Base-by-base conservation (phyloP, 2,113 vertebrate genomes). In the Loxodonta africana region DNA sequence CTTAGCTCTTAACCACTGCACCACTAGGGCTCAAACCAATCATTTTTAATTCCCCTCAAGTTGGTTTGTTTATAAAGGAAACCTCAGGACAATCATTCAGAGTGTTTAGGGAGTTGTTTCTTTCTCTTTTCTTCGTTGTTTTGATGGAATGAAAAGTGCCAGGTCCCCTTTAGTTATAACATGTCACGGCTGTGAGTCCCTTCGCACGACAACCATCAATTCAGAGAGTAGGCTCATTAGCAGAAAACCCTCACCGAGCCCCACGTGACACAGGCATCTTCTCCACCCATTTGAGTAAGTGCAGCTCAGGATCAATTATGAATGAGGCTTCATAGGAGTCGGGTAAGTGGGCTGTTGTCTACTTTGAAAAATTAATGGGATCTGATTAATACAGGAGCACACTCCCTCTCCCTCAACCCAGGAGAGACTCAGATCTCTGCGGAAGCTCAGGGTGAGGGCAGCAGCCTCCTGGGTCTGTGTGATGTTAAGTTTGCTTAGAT, bases 361-460 rank as follows among this genome's bases (percentile, higher is more conserved):
- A 93, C 90, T 96, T 94, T 98, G 96, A 98, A 98, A 98, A 97
- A 97, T 98, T 97, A 97, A 98, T 98, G 97, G 90, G 57, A 71
- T 80, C 97, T 97, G 97, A 97, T 98, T 96, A 97, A 97, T 89
- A 96, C 30, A 44, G 18, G 89, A 95, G 71, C 12, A 1, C 18
- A 33, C 69, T 87, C 84, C 20, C 85, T 93, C 88, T 69, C 85
- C 77, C 71, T 93, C 41, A 30, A 10, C 17, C 48, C 7, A n/a
- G 46, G 91, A 88, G 62, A 92, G 23, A 44, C 80, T 89, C 88
- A 11, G 82, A 63, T 89, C 93, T 96, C 82, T 33, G 76, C 0
- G 0, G 81, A 86, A 60, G 41, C 46, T 9, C 0, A 1, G 15
- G 37, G 57, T 6, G 41, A 41, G 30, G 33, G 48, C 25, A 41